phyloP scores from a whole-genome alignment of 2,888 invertebrate genomes.

The Nemotelus pantherinus region DNA sequence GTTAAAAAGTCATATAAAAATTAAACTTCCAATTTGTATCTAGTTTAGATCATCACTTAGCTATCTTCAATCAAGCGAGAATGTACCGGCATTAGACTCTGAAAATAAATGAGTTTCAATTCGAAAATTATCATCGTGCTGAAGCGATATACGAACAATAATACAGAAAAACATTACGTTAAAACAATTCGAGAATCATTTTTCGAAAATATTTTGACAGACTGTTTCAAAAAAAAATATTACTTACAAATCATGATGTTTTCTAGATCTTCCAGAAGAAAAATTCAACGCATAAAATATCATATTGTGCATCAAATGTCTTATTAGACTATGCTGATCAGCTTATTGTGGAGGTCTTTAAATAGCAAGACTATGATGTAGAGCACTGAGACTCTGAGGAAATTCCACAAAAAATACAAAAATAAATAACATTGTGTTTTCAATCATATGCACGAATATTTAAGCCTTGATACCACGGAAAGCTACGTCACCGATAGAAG shows the following conservation, averaged over 20 bases:
- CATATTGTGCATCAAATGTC: neutral
- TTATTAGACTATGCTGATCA: neutral
- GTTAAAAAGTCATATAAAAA: too few species aligned
- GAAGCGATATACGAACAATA: too few species aligned
- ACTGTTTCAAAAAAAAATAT: neutral
- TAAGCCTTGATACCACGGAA: too few species aligned
- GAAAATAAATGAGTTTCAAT: slow-evolving; percentile 20
- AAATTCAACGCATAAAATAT: neutral
- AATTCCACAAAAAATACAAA: slow-evolving; percentile 2
- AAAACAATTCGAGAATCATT: too few species aligned
- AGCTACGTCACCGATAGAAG: slow-evolving; percentile 37
- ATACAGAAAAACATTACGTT: too few species aligned
- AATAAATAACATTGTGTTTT: neutral
- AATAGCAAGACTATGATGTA: slow-evolving; percentile 82
- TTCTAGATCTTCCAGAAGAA: neutral
- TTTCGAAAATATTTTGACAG: too few species aligned
- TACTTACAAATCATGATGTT: slow-evolving; percentile 29
- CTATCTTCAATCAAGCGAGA: slow-evolving; percentile 44
- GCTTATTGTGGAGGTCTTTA: slow-evolving; percentile 58
- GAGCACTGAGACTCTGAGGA: slow-evolving; percentile 80
- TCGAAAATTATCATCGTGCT: too few species aligned
- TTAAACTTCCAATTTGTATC: too few species aligned
- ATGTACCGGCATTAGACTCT: slow-evolving; percentile 46
- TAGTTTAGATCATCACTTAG: neutral
- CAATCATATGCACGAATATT: too few species aligned